Percentiles rank a stretch among this genome's conserved stretches.
Conservation (phyloP, 2,888 invertebrate species). For the Fragum fragum region DNA sequence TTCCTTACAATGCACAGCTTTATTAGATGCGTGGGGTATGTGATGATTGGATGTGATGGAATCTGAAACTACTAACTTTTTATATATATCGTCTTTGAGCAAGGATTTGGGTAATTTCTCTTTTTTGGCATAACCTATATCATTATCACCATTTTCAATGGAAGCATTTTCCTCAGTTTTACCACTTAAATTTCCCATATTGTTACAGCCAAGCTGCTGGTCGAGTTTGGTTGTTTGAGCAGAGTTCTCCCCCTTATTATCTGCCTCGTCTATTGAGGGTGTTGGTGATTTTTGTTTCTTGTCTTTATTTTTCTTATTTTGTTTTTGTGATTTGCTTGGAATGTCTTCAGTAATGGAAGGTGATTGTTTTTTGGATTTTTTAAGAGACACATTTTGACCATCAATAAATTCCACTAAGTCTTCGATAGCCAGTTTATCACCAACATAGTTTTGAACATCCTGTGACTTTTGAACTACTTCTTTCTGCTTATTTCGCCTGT, state of each 20-base stretch:
- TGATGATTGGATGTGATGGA: conserved; percentile 11
- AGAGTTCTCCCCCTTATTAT: conserved; percentile 44
- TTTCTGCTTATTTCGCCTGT: conserved; percentile 64
- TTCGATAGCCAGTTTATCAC: conserved; percentile 69
- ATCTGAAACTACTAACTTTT: conserved; percentile 26
- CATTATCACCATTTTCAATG: conserved; percentile 61
- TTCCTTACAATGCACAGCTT: conserved; percentile 42
- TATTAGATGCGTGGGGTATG: conserved; percentile 11
- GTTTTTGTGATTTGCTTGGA: conserved; percentile 66
- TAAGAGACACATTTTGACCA: conserved; percentile 69
- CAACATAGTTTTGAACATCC: conserved; percentile 75
- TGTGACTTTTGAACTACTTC: conserved; percentile 67
- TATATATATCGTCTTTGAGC: conserved; percentile 49
- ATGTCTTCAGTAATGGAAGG: conserved; percentile 61
- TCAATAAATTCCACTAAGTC: conserved; percentile 77
- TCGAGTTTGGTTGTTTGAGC: conserved; percentile 47
- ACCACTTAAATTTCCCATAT: conserved; percentile 74
- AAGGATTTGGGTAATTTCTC: conserved; percentile 44
- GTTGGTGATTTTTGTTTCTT: conserved; percentile 70
- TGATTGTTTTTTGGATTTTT: conserved; percentile 66
- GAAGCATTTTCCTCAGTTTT: conserved; percentile 60
- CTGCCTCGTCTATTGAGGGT: conserved; percentile 56
- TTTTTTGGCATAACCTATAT: conserved; percentile 44
- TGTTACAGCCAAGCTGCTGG: conserved; percentile 43
- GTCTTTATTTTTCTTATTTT: conserved; percentile 73